Evolutionary conservation across 2,797 vertebrate species (phyloP).

Genomic region (Danio tinwini): DNA sequence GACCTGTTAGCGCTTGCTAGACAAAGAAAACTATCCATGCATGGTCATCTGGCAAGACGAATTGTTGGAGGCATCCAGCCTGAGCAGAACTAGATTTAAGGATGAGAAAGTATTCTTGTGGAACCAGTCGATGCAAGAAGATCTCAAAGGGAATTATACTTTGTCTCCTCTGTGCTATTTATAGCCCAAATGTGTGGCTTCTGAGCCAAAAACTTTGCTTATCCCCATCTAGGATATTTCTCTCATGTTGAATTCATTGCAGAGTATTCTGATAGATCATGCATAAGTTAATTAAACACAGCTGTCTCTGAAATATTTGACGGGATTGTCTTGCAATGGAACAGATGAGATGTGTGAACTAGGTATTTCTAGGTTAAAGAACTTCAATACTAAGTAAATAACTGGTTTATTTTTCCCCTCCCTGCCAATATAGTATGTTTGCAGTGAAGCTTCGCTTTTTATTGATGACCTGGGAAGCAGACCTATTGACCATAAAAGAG

Average conservation of each 20-base stretch:
- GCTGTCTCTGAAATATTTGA: not conserved
- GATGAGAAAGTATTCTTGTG: not conserved
- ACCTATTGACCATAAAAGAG: not conserved
- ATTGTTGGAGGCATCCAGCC: conserved; percentile 1
- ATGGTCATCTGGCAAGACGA: not conserved
- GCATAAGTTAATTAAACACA: conserved; percentile 17
- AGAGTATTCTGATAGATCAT: conserved; percentile 12
- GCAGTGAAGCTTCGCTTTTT: not conserved
- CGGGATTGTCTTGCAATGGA: not conserved
- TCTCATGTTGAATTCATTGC: not conserved
- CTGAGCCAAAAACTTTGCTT: not conserved
- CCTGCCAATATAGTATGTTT: not conserved
- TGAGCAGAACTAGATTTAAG: conserved; percentile 9
- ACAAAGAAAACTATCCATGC: conserved; percentile 23
- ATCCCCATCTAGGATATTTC: not conserved
- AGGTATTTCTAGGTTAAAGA: not conserved
- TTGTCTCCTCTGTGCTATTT: not conserved
- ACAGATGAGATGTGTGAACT: not conserved
- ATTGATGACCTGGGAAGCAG: not conserved
- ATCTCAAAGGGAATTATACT: not conserved
- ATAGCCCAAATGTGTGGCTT: not conserved
- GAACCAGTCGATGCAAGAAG: not conserved
- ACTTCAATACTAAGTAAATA: not conserved
- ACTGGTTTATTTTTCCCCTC: not conserved
- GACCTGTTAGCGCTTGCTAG: conserved; percentile 19